Evolutionary conservation across 2,888 invertebrate genomes (phyloP).

Genomic region (Cephus pygmeus): DNA sequence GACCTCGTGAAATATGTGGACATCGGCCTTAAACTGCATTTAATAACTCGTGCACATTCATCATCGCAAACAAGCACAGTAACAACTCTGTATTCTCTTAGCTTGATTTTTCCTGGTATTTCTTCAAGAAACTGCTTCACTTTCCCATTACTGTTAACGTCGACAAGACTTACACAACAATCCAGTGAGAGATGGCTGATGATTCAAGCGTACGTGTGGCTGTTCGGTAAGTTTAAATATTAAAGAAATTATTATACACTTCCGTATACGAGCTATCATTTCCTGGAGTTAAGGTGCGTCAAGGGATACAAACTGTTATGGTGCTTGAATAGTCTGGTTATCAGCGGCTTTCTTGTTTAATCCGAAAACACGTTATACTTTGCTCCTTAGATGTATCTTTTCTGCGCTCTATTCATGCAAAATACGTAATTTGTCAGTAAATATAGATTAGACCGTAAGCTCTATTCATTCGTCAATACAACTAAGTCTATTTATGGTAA

Average conservation of each 20-base stretch:
- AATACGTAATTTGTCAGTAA: background rate
- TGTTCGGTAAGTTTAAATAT: slow-evolving; percentile 56
- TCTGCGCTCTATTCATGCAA: background rate
- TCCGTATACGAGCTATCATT: slow-evolving; percentile 1
- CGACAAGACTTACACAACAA: slow-evolving; percentile 23
- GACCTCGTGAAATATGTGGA: background rate
- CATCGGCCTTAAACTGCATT: background rate
- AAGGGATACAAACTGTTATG: slow-evolving; percentile 10
- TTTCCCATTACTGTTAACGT: slow-evolving; percentile 21
- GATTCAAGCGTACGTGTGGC: slow-evolving; percentile 64
- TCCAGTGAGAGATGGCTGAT: slow-evolving; percentile 56
- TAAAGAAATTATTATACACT: background rate
- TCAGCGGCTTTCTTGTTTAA: background rate
- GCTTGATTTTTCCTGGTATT: background rate
- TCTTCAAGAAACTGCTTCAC: background rate
- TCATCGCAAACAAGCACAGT: background rate
- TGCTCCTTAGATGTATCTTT: background rate
- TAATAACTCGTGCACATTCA: background rate
- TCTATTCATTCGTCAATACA: slow-evolving; percentile 1
- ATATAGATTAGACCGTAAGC: background rate
- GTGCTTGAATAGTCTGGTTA: background rate
- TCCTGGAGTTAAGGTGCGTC: slow-evolving; percentile 5
- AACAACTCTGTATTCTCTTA: background rate
- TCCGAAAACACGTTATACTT: background rate
- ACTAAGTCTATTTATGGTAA: background rate